Conservation (phyloP, 1,140 invertebrate genomes). For the Gonatopus flavifemur region DNA sequence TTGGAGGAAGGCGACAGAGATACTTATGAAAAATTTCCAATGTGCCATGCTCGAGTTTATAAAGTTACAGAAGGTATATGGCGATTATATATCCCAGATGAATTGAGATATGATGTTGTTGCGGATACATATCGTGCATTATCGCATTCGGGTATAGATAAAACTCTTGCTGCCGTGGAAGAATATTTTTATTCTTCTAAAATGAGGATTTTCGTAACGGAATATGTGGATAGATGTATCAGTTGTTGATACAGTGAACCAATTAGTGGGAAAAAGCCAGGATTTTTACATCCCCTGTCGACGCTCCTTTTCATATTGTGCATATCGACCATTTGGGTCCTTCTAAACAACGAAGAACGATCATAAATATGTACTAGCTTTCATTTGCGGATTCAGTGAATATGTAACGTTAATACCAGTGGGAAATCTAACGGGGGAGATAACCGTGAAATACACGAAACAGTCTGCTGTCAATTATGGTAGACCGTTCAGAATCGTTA, state of each 20-base stretch:
- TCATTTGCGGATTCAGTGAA: conserved; percentile 5
- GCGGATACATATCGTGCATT: not conserved
- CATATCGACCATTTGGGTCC: conserved; percentile 21
- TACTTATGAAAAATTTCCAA: not conserved
- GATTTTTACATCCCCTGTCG: conserved; percentile 12
- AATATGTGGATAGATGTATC: conserved; percentile 23
- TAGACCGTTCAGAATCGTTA: conserved; percentile 3
- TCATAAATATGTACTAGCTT: conserved; percentile 1
- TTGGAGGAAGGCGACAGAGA: not conserved
- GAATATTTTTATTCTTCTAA: conserved; percentile 33
- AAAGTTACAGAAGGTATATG: too few relatives aligned
- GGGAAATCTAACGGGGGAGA: not conserved
- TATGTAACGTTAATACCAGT: conserved; percentile 1
- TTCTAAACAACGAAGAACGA: conserved; percentile 2
- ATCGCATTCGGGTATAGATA: conserved; percentile 18
- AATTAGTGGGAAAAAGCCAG: conserved; percentile 8
- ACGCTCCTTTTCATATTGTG: conserved; percentile 24
- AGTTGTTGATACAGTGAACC: conserved; percentile 24
- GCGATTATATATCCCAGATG: not conserved
- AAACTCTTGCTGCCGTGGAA: conserved; percentile 26
- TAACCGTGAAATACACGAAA: not conserved
- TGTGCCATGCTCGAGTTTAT: too few relatives aligned
- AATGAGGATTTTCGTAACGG: conserved; percentile 23
- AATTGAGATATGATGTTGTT: not conserved
- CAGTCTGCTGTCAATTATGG: conserved; percentile 5